Conservation (phyloP, 2,113 vertebrate species). For the Prunella fulvescens region DNA sequence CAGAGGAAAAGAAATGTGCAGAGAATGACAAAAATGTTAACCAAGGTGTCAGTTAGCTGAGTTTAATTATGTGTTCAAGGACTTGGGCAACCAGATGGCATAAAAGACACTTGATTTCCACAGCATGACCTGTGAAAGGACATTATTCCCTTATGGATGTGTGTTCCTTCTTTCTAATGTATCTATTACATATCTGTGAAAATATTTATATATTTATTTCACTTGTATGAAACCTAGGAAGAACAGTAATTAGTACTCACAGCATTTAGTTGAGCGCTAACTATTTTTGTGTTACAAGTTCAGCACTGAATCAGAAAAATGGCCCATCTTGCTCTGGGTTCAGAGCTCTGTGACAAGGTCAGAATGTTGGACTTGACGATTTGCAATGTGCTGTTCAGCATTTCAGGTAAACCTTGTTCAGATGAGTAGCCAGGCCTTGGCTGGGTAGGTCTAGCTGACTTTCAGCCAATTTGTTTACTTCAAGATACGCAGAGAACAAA, state of each 20-base stretch:
- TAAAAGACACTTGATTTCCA: neutral
- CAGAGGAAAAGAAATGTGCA: neutral
- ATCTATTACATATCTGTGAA: neutral
- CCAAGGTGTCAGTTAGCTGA: neutral
- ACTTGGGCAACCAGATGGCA: neutral
- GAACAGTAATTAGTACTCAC: neutral
- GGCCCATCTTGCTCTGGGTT: neutral
- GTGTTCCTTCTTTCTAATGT: neutral
- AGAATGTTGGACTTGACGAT: neutral
- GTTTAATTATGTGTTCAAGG: neutral
- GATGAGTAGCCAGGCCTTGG: neutral
- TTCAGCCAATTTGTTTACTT: neutral
- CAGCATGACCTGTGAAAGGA: neutral
- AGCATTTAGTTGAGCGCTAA: neutral
- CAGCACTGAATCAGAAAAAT: neutral
- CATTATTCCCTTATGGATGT: neutral
- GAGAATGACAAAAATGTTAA: neutral
- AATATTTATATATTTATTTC: neutral
- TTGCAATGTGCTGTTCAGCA: neutral
- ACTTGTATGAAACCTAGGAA: neutral
- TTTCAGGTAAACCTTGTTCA: neutral
- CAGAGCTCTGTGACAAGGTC: neutral
- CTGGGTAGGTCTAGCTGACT: neutral
- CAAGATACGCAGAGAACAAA: neutral
- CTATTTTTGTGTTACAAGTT: neutral